phyloP scores from a whole-genome alignment of 2,888 invertebrate genomes.

The Platycheirus rosarum region DNA sequence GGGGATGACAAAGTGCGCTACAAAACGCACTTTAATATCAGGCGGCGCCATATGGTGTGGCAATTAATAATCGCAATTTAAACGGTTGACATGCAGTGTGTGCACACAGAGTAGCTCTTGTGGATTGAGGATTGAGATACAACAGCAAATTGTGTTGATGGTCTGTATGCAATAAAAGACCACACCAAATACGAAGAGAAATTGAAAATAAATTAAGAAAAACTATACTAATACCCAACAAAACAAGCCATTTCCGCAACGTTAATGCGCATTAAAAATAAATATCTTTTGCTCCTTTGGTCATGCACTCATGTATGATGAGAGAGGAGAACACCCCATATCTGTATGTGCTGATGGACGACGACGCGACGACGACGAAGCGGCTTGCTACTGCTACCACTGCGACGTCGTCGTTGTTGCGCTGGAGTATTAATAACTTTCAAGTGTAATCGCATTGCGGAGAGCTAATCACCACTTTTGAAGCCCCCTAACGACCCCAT shows the following conservation, averaged over 20 bases:
- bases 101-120: slow-evolving; percentile 29
- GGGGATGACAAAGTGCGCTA: slow-evolving; percentile 57
- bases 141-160: slow-evolving; percentile 8
- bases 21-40: slow-evolving; percentile 46
- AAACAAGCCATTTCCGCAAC: slow-evolving; percentile 73
- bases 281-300: slow-evolving; percentile 52
- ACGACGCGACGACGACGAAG: neutral
- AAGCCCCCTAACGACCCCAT: slow-evolving; percentile 74
- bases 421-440: slow-evolving; percentile 72
- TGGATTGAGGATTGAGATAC: slow-evolving; percentile 58
- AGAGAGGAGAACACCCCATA: slow-evolving; percentile 18
- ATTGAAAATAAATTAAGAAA: slow-evolving; percentile 71
- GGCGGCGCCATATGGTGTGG: slow-evolving; percentile 71
- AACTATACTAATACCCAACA: slow-evolving; percentile 55
- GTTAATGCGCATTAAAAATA: slow-evolving; percentile 74
- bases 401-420: slow-evolving; percentile 15
- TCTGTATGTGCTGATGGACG: slow-evolving; percentile 18
- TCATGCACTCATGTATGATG: too few species aligned
- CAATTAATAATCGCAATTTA: slow-evolving; percentile 74
- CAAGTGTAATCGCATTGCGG: slow-evolving; percentile 74
- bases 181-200: slow-evolving; percentile 8
- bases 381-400: neutral
- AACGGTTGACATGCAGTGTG: slow-evolving; percentile 54
- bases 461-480: slow-evolving; percentile 73
- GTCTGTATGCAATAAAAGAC: slow-evolving; percentile 14